Conservation (phyloP, 2,113 vertebrate species). For the Deroptyus accipitrinus region DNA sequence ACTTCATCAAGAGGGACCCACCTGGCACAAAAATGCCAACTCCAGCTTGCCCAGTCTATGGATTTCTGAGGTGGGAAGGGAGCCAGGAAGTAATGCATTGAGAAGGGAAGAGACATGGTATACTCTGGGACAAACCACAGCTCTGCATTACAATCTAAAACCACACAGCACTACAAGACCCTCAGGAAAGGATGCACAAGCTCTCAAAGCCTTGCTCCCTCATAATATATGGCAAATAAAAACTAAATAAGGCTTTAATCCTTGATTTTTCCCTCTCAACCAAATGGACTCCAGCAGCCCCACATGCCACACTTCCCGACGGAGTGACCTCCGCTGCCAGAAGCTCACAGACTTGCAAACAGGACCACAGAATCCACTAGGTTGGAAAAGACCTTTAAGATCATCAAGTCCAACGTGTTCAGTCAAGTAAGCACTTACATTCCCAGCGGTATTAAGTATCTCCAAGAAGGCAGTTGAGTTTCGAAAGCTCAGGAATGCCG, state of each 20-base stretch:
- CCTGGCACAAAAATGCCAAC: neutral
- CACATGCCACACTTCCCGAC: accelerated
- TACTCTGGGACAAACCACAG: neutral
- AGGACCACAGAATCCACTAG: neutral
- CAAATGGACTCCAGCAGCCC: neutral
- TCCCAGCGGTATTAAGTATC: neutral
- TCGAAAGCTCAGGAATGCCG: neutral
- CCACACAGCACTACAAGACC: too few species aligned
- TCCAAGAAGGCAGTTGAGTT: neutral
- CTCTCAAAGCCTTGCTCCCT: neutral
- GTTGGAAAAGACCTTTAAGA: neutral
- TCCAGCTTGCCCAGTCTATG: neutral
- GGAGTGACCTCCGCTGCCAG: neutral
- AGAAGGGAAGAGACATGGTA: accelerated
- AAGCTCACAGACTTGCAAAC: neutral
- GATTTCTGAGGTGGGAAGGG: neutral
- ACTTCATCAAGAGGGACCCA: neutral
- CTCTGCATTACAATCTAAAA: too few species aligned
- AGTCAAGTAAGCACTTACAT: neutral
- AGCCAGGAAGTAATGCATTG: neutral
- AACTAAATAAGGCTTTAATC: neutral
- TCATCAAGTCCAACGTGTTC: neutral
- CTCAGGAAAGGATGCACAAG: too few species aligned
- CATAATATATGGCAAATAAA: too few species aligned
- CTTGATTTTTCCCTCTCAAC: too few species aligned